phyloP scores from a whole-genome alignment of 2,888 invertebrate genomes.

The Pollenia angustigena region DNA sequence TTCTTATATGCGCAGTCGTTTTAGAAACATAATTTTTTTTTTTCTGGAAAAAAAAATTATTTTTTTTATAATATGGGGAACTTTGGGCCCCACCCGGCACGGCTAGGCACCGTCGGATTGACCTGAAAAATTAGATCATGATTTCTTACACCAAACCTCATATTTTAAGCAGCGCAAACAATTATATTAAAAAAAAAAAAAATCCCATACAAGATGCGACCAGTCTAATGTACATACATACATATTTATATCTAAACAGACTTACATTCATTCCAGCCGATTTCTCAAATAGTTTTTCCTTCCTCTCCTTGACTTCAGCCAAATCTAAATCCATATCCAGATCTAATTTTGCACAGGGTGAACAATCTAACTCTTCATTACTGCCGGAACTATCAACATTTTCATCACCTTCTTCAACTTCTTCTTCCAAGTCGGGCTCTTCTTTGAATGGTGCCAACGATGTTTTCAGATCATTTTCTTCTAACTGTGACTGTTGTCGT shows the following conservation, averaged over 20 bases:
- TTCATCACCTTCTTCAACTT: conserved; percentile 75
- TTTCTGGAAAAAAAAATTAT: no score
- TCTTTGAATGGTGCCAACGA: conserved; percentile 85
- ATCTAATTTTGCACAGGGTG: conserved; percentile 75
- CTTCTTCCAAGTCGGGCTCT: conserved; percentile 80
- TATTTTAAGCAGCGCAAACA: no score
- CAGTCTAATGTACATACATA: no score
- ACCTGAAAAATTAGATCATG: no score
- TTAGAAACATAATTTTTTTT: no score
- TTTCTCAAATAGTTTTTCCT: conserved; percentile 86
- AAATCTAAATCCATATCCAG: conserved; percentile 71
- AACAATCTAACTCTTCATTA: conserved; percentile 58
- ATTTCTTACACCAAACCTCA: no score
- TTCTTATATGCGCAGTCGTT: no score
- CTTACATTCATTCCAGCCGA: conserved; percentile 91
- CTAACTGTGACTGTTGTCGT: conserved; percentile 87
- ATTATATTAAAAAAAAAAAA: no score
- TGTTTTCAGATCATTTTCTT: conserved; percentile 82
- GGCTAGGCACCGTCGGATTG: no score
- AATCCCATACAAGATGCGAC: no score
- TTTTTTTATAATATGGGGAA: no score
- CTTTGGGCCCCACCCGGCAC: no score
- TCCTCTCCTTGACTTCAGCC: conserved; percentile 74
- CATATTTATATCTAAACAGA: conserved; percentile 76
- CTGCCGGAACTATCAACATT: conserved; percentile 36